These are phyloP conservation scores for Trisateles emortualis DNA, from an alignment of 2,888 invertebrate genomes.

Conservation along the genomic window DNA sequence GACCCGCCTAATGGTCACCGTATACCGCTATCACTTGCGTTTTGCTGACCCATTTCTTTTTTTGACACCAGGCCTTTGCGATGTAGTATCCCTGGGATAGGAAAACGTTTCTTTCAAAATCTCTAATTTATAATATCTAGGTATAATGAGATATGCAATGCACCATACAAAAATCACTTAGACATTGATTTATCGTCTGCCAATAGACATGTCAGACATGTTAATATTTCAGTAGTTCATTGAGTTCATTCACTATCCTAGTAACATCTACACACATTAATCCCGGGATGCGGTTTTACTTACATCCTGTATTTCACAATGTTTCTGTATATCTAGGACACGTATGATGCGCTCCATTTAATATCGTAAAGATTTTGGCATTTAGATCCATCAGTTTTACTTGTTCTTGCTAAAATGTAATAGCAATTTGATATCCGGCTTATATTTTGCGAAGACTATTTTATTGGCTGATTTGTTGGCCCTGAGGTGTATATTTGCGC, in stretches of 20 bases:
- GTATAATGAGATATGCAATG: too few species aligned
- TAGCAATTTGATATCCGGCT: background rate
- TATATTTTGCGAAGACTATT: too few species aligned
- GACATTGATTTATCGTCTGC: background rate
- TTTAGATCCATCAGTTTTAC: conserved; percentile 26
- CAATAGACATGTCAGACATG: background rate
- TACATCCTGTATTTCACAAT: conserved; percentile 47
- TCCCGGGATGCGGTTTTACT: conserved; percentile 53
- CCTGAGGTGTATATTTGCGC: too few species aligned
- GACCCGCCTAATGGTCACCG: too few species aligned
- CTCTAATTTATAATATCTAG: too few species aligned
- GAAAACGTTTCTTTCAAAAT: too few species aligned
- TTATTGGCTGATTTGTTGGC: too few species aligned
- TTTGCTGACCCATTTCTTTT: too few species aligned
- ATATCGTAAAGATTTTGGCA: conserved; percentile 26
- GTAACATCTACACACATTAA: conserved; percentile 37
- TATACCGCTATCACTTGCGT: too few species aligned
- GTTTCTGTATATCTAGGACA: conserved; percentile 37
- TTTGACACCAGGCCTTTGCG: too few species aligned
- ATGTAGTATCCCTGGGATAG: too few species aligned
- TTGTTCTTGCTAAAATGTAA: conserved; percentile 1
- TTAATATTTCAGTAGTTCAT: conserved; percentile 28
- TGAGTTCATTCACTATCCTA: conserved; percentile 33
- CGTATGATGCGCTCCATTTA: conserved; percentile 43
- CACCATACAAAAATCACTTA: too few species aligned